Base-by-base conservation (phyloP, 2,113 vertebrate species). In the Petroica traversi region DNA sequence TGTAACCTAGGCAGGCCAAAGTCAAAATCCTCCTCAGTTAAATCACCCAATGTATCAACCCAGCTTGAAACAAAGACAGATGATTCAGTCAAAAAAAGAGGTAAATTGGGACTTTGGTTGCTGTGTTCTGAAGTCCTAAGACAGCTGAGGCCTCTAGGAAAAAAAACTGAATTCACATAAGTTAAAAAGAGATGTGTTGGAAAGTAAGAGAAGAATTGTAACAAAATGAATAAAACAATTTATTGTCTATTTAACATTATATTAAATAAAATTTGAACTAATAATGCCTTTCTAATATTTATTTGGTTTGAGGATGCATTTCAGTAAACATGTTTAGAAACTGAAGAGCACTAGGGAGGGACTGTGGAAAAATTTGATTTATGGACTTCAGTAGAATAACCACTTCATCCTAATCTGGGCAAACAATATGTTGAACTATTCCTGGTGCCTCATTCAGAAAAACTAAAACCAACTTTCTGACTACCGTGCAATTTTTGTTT, bases 71-170 rank as follows among this genome's bases (percentile, higher is more conserved):
- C 96, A 96, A 97, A 97, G 93, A 73, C 96, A 79, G 98, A 98
- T 81, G 98, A 98, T 88, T 77, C 97, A 62, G 85, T 95, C 71
- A 98, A 98, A 97, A 98, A 98, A 97, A 98, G 97, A 98, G 98
- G 98, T 98, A 98, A 98, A 82, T 64, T 88, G 7, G 59, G 80
- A 96, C 69, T 75, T 31, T 79, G 40, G 26, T 79, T 61, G 46
- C 59, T 91, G 5, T 66, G 36, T 63, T 76, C 63, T 75, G 54
- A 88, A 82, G 61, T 86, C 49, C 26, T 77, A 57, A 73, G 66
- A 41, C 69, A 75, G 66, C n/a, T 51, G 67, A 62, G 78, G 38
- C 36, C 12, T 85, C 7, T 8, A 45, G 25, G 31, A 5, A 33
- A 36, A 41, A 62, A 13, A 20, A 4, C 20, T 14, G 23, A 43